Evolutionary conservation across 2,113 vertebrate genomes (phyloP).

Genomic region (Noturus placidus): DNA sequence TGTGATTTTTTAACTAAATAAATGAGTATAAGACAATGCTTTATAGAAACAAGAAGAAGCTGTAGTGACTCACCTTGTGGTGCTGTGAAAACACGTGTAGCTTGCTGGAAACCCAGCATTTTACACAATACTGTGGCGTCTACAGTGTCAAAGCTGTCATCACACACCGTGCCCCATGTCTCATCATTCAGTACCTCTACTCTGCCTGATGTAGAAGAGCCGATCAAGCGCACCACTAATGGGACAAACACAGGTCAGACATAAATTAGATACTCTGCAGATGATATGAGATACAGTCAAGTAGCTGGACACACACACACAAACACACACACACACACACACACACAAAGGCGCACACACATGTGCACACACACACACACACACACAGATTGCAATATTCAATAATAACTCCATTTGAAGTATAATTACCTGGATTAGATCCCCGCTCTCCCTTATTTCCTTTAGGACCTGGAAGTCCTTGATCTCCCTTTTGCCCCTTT

Average conservation of each 20-base stretch:
- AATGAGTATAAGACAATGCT: neutral
- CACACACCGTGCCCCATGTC: slow-evolving; percentile 92
- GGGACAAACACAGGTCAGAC: neutral
- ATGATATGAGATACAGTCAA: neutral
- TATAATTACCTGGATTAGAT: neutral
- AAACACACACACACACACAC: neutral
- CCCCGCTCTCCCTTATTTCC: neutral
- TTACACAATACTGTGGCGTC: slow-evolving; percentile 78
- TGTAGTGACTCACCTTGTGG: slow-evolving; percentile 62
- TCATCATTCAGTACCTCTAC: slow-evolving; percentile 74
- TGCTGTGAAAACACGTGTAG: rapidly evolving
- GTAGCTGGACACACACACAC: neutral
- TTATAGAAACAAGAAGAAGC: neutral
- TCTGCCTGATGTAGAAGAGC: slow-evolving; percentile 63
- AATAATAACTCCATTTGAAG: neutral
- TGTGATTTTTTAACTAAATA: neutral
- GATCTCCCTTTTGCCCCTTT: slow-evolving; percentile 30
- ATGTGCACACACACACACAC: neutral
- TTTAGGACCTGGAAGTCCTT: slow-evolving; percentile 15
- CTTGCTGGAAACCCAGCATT: slow-evolving; percentile 76
- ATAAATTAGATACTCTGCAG: neutral
- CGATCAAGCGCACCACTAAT: slow-evolving; percentile 62
- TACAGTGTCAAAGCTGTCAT: slow-evolving; percentile 68
- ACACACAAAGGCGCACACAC: neutral
- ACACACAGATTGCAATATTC: neutral